Evolutionary conservation across 2,797 vertebrate genomes (phyloP).

Genomic region (Nothura maculosa): DNA sequence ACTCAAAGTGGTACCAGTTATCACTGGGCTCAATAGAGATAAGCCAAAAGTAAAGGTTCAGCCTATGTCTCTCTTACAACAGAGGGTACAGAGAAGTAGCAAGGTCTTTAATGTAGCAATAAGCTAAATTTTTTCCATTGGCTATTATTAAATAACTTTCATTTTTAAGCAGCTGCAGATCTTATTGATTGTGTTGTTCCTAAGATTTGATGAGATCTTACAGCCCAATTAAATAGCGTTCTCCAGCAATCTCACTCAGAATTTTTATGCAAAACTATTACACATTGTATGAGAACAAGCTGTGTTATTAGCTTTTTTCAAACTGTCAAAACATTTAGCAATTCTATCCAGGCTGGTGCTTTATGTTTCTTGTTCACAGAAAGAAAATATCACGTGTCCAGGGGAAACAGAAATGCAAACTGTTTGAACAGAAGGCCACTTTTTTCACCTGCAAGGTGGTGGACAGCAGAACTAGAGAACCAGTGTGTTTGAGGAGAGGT

Average conservation of each 20-base stretch:
- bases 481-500: rapidly evolving
- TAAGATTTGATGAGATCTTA: neutral
- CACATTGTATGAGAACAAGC: neutral
- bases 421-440: neutral
- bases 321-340: conserved; percentile 21
- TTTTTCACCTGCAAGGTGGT: neutral
- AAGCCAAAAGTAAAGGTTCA: neutral
- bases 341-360: neutral
- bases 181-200: neutral
- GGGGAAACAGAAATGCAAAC: neutral
- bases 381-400: neutral
- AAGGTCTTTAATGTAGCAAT: neutral
- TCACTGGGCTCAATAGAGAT: neutral
- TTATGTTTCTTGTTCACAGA: neutral
- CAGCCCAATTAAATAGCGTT: neutral
- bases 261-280: neutral
- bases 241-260: neutral
- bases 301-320: neutral
- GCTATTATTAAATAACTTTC: neutral
- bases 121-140: neutral
- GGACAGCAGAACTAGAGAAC: rapidly evolving
- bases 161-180: neutral
- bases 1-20: rapidly evolving
- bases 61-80: neutral
- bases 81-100: neutral